A percentile compares a stretch with the other conserved stretches of the same genome.
These are phyloP conservation scores for Thripadectes ignobilis DNA, from an alignment of 2,797 vertebrate species.

Conservation along the genomic window DNA sequence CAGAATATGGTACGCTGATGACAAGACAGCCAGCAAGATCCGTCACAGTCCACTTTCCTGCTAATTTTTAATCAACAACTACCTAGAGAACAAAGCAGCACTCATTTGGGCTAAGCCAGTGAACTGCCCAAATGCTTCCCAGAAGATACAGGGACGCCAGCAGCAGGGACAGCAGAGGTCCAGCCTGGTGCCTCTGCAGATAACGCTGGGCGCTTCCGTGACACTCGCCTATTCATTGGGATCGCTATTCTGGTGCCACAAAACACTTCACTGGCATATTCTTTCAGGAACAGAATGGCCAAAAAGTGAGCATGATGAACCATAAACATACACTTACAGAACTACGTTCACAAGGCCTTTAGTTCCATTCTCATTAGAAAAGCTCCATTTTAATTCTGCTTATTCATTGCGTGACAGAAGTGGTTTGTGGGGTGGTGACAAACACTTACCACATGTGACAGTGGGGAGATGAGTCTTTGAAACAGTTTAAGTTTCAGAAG, in stretches of 20 bases:
- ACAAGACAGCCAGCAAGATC: not conserved
- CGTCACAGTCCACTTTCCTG: not conserved
- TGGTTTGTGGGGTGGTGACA: constrained; percentile 70
- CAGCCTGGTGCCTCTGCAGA: not conserved
- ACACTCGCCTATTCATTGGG: not conserved
- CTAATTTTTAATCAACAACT: not conserved
- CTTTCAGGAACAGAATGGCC: not conserved
- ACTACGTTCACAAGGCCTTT: constrained; percentile 12
- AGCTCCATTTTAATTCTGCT: constrained; percentile 66
- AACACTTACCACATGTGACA: constrained; percentile 72
- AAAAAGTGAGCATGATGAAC: not conserved
- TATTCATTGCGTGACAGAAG: constrained; percentile 72
- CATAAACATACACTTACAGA: not conserved
- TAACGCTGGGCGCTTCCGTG: accelerated
- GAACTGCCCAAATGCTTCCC: not conserved
- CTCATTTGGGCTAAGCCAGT: not conserved
- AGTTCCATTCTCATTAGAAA: constrained; percentile 54
- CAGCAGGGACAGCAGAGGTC: not conserved
- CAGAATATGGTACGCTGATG: not conserved
- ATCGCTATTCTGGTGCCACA: not conserved
- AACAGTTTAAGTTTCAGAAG: constrained; percentile 71
- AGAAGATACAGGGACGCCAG: accelerated
- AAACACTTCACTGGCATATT: not conserved
- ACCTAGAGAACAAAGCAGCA: not conserved
- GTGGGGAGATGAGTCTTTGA: constrained; percentile 62